Conservation (phyloP, 2,888 invertebrate species). For the Eupithecia dodoneata region DNA sequence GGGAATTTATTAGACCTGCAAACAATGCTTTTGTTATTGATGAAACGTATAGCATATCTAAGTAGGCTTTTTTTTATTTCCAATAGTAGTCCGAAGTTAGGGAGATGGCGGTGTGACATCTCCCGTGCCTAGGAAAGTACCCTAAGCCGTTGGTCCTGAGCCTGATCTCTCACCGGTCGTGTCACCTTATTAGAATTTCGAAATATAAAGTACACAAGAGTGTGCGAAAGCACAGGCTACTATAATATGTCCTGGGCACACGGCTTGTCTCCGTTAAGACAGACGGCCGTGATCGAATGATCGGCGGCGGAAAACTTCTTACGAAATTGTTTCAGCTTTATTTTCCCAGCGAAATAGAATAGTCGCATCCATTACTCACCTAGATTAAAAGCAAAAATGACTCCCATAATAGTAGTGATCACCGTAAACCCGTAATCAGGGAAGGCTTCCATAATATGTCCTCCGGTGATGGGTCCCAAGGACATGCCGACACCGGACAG, state of each 20-base stretch:
- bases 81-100: neutral
- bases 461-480: conserved; percentile 85
- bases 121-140: neutral
- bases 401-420: conserved; percentile 60
- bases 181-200: neutral
- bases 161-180: neutral
- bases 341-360: neutral
- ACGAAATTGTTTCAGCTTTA: neutral
- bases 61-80: no score
- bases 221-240: neutral
- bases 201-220: no score
- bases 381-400: conserved; percentile 53
- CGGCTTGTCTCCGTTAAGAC: neutral
- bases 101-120: neutral
- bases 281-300: neutral
- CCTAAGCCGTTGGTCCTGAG: neutral
- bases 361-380: conserved; percentile 43
- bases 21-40: conserved; percentile 26
- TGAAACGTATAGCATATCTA: neutral
- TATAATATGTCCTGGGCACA: neutral
- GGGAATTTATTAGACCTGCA: conserved; percentile 53
- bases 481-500: conserved; percentile 85
- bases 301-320: neutral
- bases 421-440: conserved; percentile 79
- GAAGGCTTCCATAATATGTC: conserved; percentile 80